phyloP scores from a whole-genome alignment of 2,888 invertebrate species.

The Timandra comae region DNA sequence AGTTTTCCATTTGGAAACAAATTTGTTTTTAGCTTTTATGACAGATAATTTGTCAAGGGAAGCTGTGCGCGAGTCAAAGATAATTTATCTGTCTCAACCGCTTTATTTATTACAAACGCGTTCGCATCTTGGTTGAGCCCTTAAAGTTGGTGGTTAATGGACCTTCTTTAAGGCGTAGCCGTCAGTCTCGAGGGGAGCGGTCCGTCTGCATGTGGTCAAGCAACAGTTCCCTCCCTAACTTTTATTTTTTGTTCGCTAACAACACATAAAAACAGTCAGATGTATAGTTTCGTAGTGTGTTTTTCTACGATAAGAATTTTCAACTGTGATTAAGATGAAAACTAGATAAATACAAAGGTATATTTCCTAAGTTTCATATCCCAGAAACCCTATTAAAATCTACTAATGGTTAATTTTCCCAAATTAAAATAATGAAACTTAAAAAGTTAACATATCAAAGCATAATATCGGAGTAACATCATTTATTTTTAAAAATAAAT shows the following conservation, averaged over 20 bases:
- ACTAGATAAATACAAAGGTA: no score
- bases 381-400: no score
- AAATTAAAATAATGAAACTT: no score
- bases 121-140: slow-evolving; percentile 67
- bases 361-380: no score
- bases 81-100: slow-evolving; percentile 74
- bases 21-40: slow-evolving; percentile 72
- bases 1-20: slow-evolving; percentile 64
- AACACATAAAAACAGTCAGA: no score
- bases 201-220: slow-evolving; percentile 43
- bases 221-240: slow-evolving; percentile 22
- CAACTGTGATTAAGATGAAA: no score
- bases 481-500: no score
- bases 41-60: slow-evolving; percentile 72
- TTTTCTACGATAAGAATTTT: no score
- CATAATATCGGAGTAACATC: no score
- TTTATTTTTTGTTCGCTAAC: not conserved
- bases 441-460: no score
- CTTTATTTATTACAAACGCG: slow-evolving; percentile 71
- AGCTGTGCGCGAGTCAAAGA: slow-evolving; percentile 70
- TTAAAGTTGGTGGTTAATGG: slow-evolving; percentile 69
- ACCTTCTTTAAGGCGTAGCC: slow-evolving; percentile 49
- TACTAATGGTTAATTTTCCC: no score
- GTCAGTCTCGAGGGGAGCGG: slow-evolving; percentile 39
- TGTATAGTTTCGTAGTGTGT: no score